Evolutionary conservation across 1,140 invertebrate species (phyloP).

Genomic region (Dendrolimus punctatus): DNA sequence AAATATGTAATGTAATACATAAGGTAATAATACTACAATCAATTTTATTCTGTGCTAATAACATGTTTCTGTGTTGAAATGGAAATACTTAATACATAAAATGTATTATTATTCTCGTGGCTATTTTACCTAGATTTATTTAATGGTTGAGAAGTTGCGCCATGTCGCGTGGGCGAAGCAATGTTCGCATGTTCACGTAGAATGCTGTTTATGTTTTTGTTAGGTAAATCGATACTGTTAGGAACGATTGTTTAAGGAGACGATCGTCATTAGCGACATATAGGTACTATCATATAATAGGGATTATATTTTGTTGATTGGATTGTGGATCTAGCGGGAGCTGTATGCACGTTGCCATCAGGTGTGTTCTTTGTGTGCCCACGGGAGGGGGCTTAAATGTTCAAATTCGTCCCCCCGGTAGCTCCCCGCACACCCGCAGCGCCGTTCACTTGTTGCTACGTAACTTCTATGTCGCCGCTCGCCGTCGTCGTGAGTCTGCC

Average conservation of each 20-base stretch:
- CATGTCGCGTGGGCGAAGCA: constrained; percentile 3
- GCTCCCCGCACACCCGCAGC: constrained; percentile 40
- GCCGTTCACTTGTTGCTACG: constrained; percentile 69
- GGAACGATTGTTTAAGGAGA: no score
- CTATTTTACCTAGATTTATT: not conserved
- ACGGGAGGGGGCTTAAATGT: constrained; percentile 30
- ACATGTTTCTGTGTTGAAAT: not conserved
- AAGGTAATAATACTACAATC: no score
- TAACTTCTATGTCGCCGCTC: constrained; percentile 48
- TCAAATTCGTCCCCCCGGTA: constrained; percentile 24
- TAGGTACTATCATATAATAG: constrained; percentile 31
- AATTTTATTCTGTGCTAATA: no score
- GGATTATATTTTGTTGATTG: not conserved
- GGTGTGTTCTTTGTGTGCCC: constrained; percentile 44
- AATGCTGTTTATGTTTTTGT: no score
- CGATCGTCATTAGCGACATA: constrained; percentile 44
- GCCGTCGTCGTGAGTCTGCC: constrained; percentile 48
- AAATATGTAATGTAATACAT: no score
- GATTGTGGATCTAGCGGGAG: constrained; percentile 13
- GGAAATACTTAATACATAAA: constrained; percentile 6
- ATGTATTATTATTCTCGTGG: constrained; percentile 2
- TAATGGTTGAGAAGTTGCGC: constrained; percentile 3
- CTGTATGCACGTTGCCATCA: constrained; percentile 45
- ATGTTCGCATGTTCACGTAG: not conserved
- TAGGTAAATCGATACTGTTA: no score